These are phyloP conservation scores for Trichonephila clavipes DNA, from an alignment of 1,140 invertebrate genomes.

Conservation along the genomic window DNA sequence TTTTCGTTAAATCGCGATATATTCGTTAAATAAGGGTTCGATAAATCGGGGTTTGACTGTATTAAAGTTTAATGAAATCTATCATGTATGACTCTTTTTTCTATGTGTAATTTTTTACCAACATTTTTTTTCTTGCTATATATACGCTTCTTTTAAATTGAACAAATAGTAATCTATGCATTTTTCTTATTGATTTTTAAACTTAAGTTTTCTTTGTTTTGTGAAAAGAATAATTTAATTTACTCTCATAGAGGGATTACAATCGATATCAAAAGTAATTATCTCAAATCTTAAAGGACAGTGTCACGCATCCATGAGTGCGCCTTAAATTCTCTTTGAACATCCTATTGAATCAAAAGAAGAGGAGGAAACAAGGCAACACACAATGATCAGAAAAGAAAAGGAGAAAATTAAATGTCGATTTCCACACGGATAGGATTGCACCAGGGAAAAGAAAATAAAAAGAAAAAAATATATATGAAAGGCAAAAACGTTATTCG, in stretches of 20 bases:
- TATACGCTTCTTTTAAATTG: no score
- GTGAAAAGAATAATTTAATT: no score
- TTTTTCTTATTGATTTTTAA: no score
- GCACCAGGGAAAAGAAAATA: background rate
- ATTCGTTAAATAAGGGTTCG: no score
- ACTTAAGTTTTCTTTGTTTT: no score
- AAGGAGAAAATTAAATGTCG: constrained; percentile 3
- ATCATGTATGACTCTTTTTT: no score
- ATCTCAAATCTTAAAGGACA: constrained; percentile 13
- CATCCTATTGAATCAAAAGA: background rate
- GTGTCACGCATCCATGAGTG: background rate
- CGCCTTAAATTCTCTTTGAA: constrained; percentile 13
- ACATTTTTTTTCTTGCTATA: no score
- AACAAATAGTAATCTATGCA: no score
- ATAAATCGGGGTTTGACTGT: no score
- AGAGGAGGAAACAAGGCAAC: background rate
- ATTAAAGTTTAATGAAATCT: no score
- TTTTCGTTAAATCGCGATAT: no score
- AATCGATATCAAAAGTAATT: constrained; percentile 20
- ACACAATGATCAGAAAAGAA: background rate
- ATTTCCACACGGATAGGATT: background rate
- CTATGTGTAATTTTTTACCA: no score
- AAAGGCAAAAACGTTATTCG: background rate
- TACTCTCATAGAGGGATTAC: background rate
- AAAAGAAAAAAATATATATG: background rate